phyloP scores from a whole-genome alignment of 2,888 invertebrate species.

The Nysson spinosus region DNA sequence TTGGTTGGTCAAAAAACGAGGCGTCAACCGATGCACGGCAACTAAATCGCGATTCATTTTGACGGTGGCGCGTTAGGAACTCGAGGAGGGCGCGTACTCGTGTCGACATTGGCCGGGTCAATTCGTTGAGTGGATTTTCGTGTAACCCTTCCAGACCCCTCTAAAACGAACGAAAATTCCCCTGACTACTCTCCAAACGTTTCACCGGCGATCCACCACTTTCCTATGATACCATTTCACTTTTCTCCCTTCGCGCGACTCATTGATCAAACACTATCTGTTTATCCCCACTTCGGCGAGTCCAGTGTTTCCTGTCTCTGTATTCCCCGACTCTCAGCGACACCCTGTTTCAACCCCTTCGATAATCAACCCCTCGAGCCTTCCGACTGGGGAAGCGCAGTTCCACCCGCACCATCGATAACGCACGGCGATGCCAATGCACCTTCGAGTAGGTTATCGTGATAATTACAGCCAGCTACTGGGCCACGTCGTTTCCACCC shows the following conservation, averaged over 20 bases:
- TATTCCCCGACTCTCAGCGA: constrained; percentile 9
- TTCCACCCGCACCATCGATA: not conserved
- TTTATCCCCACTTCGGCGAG: constrained; percentile 43
- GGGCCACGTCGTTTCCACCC: constrained; percentile 3
- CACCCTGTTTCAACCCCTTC: not conserved
- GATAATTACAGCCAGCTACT: constrained; percentile 48
- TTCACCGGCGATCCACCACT: constrained; percentile 18
- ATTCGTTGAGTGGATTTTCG: constrained; percentile 55
- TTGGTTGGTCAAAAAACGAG: not conserved
- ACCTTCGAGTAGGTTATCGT: constrained; percentile 51
- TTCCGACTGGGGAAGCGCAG: not conserved
- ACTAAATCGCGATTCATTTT: constrained; percentile 36
- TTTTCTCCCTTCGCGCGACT: constrained; percentile 36
- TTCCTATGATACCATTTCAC: constrained; percentile 18
- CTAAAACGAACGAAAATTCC: constrained; percentile 17
- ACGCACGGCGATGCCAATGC: constrained; percentile 23
- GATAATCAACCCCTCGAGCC: constrained; percentile 9
- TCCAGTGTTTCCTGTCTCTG: not conserved
- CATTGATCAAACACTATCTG: constrained; percentile 68
- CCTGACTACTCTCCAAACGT: constrained; percentile 31
- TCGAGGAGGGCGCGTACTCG: constrained; percentile 11
- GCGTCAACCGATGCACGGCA: not conserved
- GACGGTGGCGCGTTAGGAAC: constrained; percentile 38
- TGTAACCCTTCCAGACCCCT: constrained; percentile 45
- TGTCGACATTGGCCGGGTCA: constrained; percentile 10